Evolutionary conservation across 2,888 invertebrate genomes (phyloP).

Genomic region (Odontocolon sp.): DNA sequence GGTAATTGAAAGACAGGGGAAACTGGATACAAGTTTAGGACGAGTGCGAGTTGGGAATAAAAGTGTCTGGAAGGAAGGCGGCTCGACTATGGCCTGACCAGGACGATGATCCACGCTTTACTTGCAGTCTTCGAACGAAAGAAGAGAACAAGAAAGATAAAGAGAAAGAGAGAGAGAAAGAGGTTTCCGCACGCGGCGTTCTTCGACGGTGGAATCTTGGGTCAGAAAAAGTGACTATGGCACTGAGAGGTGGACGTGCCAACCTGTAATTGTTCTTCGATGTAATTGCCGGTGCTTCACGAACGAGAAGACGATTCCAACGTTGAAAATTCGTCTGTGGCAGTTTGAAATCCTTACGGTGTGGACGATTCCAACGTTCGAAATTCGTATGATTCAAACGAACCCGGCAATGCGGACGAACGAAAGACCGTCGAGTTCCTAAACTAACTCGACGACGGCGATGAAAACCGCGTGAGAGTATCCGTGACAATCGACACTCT

Average conservation of each 20-base stretch:
- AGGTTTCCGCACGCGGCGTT: constrained; percentile 67
- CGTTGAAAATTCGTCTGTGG: constrained; percentile 24
- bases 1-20: too few relatives aligned
- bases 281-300: constrained; percentile 72
- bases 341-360: neutral
- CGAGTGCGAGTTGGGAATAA: too few relatives aligned
- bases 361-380: neutral
- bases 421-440: neutral
- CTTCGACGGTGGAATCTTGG: constrained; percentile 69
- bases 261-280: constrained; percentile 78
- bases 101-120: too few relatives aligned
- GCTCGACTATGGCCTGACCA: too few relatives aligned
- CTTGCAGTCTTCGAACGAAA: neutral
- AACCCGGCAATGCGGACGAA: neutral
- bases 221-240: constrained; percentile 72
- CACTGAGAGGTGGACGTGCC: constrained; percentile 72
- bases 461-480: neutral
- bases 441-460: neutral
- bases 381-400: neutral
- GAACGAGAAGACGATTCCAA: constrained; percentile 30
- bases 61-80: too few relatives aligned
- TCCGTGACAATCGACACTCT: too few relatives aligned
- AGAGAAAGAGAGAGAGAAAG: too few relatives aligned
- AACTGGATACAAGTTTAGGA: too few relatives aligned
- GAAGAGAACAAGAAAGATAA: neutral